A percentile compares a stretch with the other conserved stretches of the same genome.
Conservation (phyloP, 1,140 invertebrate genomes). For the Ceratina australensis region DNA sequence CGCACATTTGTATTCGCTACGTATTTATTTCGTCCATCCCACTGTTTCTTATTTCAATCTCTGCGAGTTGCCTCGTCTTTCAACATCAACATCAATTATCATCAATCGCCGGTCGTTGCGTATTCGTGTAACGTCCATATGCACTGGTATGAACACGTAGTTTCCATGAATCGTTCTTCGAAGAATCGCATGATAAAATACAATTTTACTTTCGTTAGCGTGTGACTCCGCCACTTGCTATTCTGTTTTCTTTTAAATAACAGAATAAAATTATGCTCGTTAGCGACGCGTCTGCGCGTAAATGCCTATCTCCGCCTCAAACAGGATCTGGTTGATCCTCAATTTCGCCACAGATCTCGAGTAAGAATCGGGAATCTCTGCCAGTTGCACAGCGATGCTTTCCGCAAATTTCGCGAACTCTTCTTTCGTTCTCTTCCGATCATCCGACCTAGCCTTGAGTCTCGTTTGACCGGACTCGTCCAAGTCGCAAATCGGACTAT, state of each 20-base stretch:
- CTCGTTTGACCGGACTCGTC: constrained; percentile 42
- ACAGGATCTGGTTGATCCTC: constrained; percentile 68
- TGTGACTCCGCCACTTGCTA: not conserved
- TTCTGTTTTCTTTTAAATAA: not conserved
- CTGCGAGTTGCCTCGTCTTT: not conserved
- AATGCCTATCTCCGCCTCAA: constrained; percentile 68
- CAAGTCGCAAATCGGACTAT: constrained; percentile 34
- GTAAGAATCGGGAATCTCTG: constrained; percentile 68
- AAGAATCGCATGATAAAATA: constrained; percentile 10
- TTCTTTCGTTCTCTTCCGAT: constrained; percentile 58
- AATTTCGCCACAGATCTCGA: constrained; percentile 70
- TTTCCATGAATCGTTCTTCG: not conserved
- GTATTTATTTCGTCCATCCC: no score
- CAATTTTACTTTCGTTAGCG: no score
- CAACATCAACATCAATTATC: not conserved
- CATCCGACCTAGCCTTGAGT: constrained; percentile 21
- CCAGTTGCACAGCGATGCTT: constrained; percentile 66
- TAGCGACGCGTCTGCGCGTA: constrained; percentile 66
- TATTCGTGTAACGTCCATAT: no score
- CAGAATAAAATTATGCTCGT: constrained; percentile 23
- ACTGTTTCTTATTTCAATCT: no score
- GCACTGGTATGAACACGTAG: not conserved
- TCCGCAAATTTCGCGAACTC: constrained; percentile 68
- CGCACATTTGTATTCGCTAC: not conserved
- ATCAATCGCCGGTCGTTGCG: not conserved